Conservation (phyloP, 1,140 invertebrate species). For the Pogonus chalceus region DNA sequence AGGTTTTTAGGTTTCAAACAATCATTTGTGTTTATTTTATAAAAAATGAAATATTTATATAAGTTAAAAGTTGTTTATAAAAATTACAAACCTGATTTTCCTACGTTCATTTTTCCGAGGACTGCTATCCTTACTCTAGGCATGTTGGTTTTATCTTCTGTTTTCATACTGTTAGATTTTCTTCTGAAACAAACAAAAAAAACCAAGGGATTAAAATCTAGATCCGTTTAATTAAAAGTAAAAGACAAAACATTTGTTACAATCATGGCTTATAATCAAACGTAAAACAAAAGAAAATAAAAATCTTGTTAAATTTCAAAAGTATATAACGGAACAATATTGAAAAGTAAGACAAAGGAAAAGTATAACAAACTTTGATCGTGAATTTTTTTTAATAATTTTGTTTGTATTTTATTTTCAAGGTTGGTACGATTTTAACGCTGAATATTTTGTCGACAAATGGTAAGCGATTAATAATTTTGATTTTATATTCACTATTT, state of each 20-base stretch:
- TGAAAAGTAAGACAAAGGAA: too few species aligned
- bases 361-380: not conserved
- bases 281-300: too few species aligned
- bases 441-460: not conserved
- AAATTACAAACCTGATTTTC: constrained; percentile 59
- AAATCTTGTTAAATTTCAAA: too few species aligned
- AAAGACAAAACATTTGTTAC: too few species aligned
- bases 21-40: not conserved
- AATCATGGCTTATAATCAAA: too few species aligned
- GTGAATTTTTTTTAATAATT: not conserved
- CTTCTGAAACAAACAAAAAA: constrained; percentile 33
- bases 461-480: not conserved
- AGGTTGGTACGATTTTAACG: not conserved
- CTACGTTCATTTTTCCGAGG: constrained; percentile 58
- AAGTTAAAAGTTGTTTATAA: not conserved
- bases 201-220: constrained; percentile 6
- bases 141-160: constrained; percentile 47
- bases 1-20: constrained; percentile 10
- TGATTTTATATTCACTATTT: not conserved
- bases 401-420: not conserved
- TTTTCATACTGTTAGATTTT: constrained; percentile 34
- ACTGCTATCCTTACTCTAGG: constrained; percentile 55
- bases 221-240: not conserved
- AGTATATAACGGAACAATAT: too few species aligned
- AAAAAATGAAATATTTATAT: constrained; percentile 3